Evolutionary conservation across 2,888 invertebrate genomes (phyloP).

Genomic region (Cheilosia variabilis): DNA sequence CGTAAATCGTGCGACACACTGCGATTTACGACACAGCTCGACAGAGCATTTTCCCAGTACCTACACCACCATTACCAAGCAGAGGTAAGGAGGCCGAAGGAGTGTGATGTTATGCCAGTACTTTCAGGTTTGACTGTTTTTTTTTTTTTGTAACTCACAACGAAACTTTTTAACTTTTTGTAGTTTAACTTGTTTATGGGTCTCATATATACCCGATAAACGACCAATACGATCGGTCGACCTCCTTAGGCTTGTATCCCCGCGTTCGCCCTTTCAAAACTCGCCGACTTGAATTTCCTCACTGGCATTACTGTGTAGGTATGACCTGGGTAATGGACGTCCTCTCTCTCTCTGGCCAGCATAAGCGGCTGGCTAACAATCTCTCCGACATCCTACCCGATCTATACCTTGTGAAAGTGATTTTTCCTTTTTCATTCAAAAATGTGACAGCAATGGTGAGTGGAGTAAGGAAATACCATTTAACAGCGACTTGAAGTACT

Average conservation of each 20-base stretch:
- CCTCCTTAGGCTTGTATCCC: background rate
- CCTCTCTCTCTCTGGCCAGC: background rate
- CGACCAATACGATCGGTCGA: conserved; percentile 11
- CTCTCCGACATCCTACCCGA: background rate
- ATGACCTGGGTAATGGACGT: conserved; percentile 19
- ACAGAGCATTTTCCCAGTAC: background rate
- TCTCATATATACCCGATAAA: background rate
- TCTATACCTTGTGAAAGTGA: conserved; percentile 18
- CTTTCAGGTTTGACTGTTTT: conserved; percentile 31
- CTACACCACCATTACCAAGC: background rate
- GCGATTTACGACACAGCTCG: conserved; percentile 20
- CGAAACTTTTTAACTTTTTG: background rate
- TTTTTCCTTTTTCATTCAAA: conserved; percentile 22
- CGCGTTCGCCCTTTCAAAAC: conserved; percentile 15
- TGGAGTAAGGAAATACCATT: conserved; percentile 34
- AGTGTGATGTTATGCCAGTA: conserved; percentile 24
- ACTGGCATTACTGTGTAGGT: background rate
- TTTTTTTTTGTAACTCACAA: background rate
- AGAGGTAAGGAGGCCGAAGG: conserved; percentile 48
- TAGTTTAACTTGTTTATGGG: conserved; percentile 25
- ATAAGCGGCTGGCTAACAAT: background rate
- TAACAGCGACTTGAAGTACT: conserved; percentile 5
- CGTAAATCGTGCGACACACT: conserved; percentile 32
- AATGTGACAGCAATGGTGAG: conserved; percentile 1
- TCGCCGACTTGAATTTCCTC: background rate